Conservation (phyloP, 2,797 vertebrate species). For the Cichlasoma orientale region DNA sequence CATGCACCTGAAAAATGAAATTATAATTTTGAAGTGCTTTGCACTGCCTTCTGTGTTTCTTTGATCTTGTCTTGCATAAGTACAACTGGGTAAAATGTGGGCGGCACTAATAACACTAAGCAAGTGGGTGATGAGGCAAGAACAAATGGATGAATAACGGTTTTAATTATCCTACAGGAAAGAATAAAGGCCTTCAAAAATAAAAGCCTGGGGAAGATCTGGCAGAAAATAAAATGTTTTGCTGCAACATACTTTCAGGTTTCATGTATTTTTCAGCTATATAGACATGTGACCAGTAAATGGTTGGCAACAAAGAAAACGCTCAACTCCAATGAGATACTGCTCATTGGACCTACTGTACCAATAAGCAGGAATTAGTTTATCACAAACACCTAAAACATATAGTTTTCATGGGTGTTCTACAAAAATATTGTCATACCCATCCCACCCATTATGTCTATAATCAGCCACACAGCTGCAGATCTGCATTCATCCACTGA, state of each 20-base stretch:
- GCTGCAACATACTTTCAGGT: background rate
- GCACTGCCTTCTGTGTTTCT: background rate
- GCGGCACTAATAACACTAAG: conserved; percentile 31
- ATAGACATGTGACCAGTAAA: background rate
- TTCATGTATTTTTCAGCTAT: background rate
- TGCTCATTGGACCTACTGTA: background rate
- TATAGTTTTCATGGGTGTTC: background rate
- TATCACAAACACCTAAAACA: background rate
- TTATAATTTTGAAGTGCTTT: background rate
- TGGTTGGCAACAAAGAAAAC: background rate
- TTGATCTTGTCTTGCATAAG: background rate
- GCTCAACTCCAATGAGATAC: background rate
- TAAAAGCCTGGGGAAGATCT: background rate
- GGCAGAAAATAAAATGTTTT: background rate
- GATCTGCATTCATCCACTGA: background rate
- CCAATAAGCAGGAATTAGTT: background rate
- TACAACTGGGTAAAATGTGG: conserved; percentile 24
- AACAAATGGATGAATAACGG: background rate
- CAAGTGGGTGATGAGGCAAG: background rate
- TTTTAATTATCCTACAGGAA: conserved; percentile 8
- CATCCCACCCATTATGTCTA: background rate
- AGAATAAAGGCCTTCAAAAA: background rate
- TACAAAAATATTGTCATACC: background rate
- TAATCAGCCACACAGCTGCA: background rate
- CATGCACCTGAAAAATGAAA: background rate